Conservation (phyloP, 1,140 invertebrate species). For the Adelges cooleyi region DNA sequence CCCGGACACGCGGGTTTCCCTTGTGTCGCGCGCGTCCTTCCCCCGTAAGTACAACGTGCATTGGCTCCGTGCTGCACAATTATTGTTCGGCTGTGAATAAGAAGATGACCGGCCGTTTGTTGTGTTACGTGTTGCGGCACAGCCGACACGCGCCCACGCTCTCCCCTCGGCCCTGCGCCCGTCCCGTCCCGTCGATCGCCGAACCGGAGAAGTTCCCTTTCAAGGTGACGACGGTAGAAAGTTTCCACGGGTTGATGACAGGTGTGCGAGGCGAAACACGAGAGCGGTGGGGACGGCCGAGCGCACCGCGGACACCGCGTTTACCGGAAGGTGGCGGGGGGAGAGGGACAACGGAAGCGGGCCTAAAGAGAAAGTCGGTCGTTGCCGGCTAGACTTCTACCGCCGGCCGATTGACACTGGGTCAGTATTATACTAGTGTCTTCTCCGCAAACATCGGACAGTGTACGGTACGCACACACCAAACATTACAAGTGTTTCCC, state of each 20-base stretch:
- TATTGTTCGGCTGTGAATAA: no score
- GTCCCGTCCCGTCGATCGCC: not conserved
- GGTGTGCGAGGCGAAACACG: no score
- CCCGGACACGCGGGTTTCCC: constrained; percentile 2
- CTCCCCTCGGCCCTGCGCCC: no score
- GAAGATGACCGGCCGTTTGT: no score
- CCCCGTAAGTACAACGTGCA: not conserved
- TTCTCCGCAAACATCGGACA: constrained; percentile 22
- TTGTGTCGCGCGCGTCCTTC: not conserved
- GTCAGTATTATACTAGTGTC: constrained; percentile 23
- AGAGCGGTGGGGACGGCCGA: not conserved
- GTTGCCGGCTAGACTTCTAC: constrained; percentile 12
- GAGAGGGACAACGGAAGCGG: constrained; percentile 8
- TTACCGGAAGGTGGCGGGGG: not conserved
- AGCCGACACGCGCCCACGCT: no score
- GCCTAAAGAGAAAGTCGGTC: constrained; percentile 24
- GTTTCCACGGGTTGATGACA: not conserved
- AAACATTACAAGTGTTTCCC: no score
- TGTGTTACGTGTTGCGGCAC: not conserved
- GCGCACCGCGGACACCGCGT: not conserved
- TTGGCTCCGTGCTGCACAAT: no score
- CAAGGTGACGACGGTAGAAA: constrained; percentile 24
- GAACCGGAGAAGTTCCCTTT: not conserved
- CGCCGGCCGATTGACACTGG: not conserved
- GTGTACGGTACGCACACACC: constrained; percentile 1